Evolutionary conservation across 1,140 invertebrate genomes (phyloP).

Genomic region (Geopemphigus sp.): DNA sequence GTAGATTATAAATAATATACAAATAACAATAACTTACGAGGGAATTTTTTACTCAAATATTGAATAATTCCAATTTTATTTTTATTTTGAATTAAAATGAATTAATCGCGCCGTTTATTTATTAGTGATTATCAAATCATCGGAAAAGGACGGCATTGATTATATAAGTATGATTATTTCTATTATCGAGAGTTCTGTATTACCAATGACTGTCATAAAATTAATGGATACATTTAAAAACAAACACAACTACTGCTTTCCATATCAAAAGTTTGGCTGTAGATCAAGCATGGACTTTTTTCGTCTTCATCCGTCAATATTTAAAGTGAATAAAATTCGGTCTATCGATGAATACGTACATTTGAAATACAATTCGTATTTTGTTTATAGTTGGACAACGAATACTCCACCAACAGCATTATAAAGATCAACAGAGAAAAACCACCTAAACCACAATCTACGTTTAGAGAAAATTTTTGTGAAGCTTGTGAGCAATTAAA

Average conservation of each 20-base stretch:
- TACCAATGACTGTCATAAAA: slow-evolving; percentile 8
- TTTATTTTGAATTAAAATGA: not conserved
- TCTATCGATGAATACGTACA: not conserved
- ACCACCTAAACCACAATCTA: not conserved
- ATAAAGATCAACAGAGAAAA: not conserved
- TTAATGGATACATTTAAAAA: not conserved
- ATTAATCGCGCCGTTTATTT: not conserved
- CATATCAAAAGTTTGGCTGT: slow-evolving; percentile 2
- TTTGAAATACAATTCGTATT: not conserved
- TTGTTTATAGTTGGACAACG: slow-evolving; percentile 18
- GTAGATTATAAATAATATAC: no score
- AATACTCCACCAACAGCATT: slow-evolving; percentile 27
- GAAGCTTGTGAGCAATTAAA: not conserved
- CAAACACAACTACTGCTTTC: not conserved
- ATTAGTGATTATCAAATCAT: not conserved
- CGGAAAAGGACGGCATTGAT: not conserved
- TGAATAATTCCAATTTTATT: not conserved
- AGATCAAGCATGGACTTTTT: slow-evolving; percentile 33
- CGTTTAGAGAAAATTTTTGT: not conserved
- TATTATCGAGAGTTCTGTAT: not conserved
- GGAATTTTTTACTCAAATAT: no score
- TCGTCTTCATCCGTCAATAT: not conserved
- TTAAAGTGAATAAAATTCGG: slow-evolving; percentile 10
- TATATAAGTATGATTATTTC: slow-evolving; percentile 8
- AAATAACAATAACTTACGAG: no score